phyloP scores from a whole-genome alignment of 2,888 invertebrate species.

The Cryptocheilus praepositus region DNA sequence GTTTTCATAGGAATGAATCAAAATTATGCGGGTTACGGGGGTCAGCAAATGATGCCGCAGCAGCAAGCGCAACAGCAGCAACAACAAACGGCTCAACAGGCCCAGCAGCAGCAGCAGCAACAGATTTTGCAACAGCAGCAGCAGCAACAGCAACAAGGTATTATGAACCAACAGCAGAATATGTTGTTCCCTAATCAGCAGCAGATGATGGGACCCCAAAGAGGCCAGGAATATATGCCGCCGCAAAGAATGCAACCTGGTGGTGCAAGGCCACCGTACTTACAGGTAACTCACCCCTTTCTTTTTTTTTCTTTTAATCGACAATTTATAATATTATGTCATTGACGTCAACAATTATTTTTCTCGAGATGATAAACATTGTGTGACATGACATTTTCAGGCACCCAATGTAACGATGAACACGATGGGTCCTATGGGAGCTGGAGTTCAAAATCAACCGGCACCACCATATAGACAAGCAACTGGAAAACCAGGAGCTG shows the following conservation, averaged over 20 bases:
- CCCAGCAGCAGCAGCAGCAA: conserved; percentile 73
- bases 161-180: conserved; percentile 69
- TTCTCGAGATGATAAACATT: neutral
- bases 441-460: conserved; percentile 78
- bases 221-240: conserved; percentile 79
- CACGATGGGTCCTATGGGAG: conserved; percentile 79
- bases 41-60: conserved; percentile 75
- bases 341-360: too few relatives aligned
- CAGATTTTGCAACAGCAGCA: conserved; percentile 75
- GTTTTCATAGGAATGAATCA: conserved; percentile 77
- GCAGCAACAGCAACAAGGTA: conserved; percentile 69
- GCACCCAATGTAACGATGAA: conserved; percentile 93
- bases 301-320: too few relatives aligned
- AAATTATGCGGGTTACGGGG: conserved; percentile 80
- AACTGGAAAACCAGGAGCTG: conserved; percentile 71
- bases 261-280: conserved; percentile 79
- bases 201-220: conserved; percentile 80
- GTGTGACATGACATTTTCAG: conserved; percentile 61
- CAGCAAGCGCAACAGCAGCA: conserved; percentile 61
- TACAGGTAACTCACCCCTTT: conserved; percentile 77
- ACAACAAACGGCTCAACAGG: conserved; percentile 60
- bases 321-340: too few relatives aligned
- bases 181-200: conserved; percentile 75
- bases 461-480: conserved; percentile 87
- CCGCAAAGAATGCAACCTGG: conserved; percentile 78